Evolutionary conservation across 1,140 invertebrate species (phyloP).

Genomic region (Megalonaias nervosa): DNA sequence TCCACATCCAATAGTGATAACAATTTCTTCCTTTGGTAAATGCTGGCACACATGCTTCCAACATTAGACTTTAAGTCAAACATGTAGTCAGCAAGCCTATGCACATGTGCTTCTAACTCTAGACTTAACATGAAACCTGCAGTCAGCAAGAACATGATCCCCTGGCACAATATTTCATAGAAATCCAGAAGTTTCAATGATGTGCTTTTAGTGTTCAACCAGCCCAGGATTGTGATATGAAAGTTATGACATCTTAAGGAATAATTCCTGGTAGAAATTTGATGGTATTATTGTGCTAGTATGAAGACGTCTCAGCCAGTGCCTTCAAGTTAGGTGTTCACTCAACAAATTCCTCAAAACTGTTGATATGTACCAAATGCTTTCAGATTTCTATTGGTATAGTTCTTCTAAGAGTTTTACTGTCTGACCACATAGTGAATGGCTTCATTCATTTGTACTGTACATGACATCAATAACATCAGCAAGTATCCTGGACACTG

Average conservation of each 20-base stretch:
- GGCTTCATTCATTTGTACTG: slow-evolving; percentile 1
- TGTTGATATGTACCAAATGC: slow-evolving; percentile 38
- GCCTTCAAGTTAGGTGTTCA: slow-evolving; percentile 29
- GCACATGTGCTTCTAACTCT: not conserved
- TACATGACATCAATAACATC: slow-evolving; percentile 25
- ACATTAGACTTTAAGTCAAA: no score
- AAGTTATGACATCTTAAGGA: slow-evolving; percentile 33
- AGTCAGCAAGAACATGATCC: slow-evolving; percentile 10
- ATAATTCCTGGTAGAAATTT: slow-evolving; percentile 38
- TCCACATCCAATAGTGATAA: slow-evolving; percentile 20
- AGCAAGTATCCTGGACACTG: slow-evolving; percentile 12
- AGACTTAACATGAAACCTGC: no score
- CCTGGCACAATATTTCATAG: slow-evolving; percentile 20
- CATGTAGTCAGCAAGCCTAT: slow-evolving; percentile 5
- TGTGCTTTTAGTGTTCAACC: slow-evolving; percentile 31
- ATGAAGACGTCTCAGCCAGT: slow-evolving; percentile 25
- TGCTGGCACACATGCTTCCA: slow-evolving; percentile 13
- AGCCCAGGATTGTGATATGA: slow-evolving; percentile 36
- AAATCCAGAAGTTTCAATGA: slow-evolving; percentile 20
- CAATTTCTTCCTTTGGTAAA: slow-evolving; percentile 35
- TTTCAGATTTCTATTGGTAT: slow-evolving; percentile 37
- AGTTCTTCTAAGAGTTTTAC: slow-evolving; percentile 21
- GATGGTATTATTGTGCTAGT: slow-evolving; percentile 34
- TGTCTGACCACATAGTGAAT: slow-evolving; percentile 29
- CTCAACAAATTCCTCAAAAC: slow-evolving; percentile 47